phyloP scores from a whole-genome alignment of 2,113 vertebrate genomes.

The Hystrix brachyura region DNA sequence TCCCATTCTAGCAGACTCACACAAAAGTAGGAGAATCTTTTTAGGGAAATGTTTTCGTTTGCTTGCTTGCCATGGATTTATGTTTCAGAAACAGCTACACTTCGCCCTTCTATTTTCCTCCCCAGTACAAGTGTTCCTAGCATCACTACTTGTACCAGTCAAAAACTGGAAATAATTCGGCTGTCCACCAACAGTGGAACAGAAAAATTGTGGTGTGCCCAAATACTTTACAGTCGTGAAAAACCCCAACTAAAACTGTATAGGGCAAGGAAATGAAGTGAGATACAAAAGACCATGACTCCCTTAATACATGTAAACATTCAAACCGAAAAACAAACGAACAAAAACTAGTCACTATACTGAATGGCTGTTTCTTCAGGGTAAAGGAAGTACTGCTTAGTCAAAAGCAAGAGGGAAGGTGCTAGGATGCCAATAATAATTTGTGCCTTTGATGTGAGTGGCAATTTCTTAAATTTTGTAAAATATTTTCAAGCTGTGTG shows the following conservation, averaged over 20 bases:
- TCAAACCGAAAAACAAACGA: background rate
- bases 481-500: background rate
- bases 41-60: background rate
- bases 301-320: background rate
- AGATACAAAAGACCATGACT: background rate
- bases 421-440: background rate
- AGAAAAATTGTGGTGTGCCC: background rate
- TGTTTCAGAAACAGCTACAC: background rate
- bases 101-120: background rate
- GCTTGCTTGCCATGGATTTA: background rate
- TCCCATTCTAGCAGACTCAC: constrained; percentile 1
- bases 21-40: background rate
- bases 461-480: background rate
- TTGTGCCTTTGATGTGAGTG: background rate
- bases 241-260: background rate
- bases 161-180: background rate
- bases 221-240: background rate
- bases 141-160: background rate
- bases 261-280: background rate
- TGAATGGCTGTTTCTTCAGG: background rate
- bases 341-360: background rate
- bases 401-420: background rate
- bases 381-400: background rate
- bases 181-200: background rate
- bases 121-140: background rate